These are phyloP conservation scores for Cataglyphis albicans DNA, from an alignment of 2,888 invertebrate species.

Conservation along the genomic window DNA sequence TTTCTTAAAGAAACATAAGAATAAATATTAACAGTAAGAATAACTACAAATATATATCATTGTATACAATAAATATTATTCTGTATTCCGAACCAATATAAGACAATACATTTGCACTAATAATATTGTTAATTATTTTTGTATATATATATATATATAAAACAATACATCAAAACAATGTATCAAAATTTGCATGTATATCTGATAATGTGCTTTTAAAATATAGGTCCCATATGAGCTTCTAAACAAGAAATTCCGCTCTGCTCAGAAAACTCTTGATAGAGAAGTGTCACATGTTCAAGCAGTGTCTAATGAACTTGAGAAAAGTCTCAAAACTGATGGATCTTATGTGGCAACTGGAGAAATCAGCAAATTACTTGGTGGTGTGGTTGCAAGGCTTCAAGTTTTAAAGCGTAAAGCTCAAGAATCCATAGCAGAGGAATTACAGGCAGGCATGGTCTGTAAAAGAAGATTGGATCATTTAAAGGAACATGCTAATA, in stretches of 20 bases:
- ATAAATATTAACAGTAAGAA: background rate
- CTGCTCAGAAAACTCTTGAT: slow-evolving; percentile 97
- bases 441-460: slow-evolving; percentile 95
- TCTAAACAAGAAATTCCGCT: slow-evolving; percentile 98
- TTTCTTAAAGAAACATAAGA: background rate
- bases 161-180: background rate
- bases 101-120: background rate
- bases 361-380: slow-evolving; percentile 93
- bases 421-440: slow-evolving; percentile 96
- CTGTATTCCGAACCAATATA: background rate
- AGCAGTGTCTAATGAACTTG: slow-evolving; percentile 92
- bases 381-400: slow-evolving; percentile 95
- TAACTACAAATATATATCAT: background rate
- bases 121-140: background rate
- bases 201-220: slow-evolving; percentile 4
- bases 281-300: slow-evolving; percentile 96
- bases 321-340: slow-evolving; percentile 90
- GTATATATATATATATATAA: no score
- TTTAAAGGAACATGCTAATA: slow-evolving; percentile 91
- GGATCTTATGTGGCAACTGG: slow-evolving; percentile 87
- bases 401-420: slow-evolving; percentile 97
- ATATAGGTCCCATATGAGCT: slow-evolving; percentile 98
- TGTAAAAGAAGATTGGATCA: slow-evolving; percentile 97
- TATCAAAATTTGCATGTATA: background rate
- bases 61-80: background rate